A percentile compares a stretch with the other conserved stretches of the same genome.
These are phyloP conservation scores for Ictalurus furcatus DNA, from an alignment of 2,113 vertebrate species.

Conservation along the genomic window DNA sequence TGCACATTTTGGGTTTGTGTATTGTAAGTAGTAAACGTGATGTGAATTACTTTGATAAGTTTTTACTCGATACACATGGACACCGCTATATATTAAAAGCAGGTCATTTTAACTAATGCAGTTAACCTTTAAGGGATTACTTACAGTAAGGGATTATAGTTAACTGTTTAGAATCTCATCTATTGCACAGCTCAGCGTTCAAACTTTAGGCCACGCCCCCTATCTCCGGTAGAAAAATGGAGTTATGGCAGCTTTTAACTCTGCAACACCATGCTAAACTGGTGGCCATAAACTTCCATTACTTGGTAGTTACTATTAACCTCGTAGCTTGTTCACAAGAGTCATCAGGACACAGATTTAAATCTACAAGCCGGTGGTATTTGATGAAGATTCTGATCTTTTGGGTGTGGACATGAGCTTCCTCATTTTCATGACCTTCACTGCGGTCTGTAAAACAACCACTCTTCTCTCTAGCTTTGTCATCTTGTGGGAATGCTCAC, in stretches of 20 bases:
- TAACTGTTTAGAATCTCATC: background rate
- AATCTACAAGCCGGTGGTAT: background rate
- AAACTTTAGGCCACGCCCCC: background rate
- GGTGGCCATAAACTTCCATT: background rate
- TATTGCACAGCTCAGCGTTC: background rate
- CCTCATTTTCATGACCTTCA: constrained; percentile 34
- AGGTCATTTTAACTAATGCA: background rate
- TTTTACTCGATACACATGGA: background rate
- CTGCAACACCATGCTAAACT: background rate
- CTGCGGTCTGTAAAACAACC: constrained; percentile 42
- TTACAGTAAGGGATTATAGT: background rate
- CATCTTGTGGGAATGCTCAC: constrained; percentile 33
- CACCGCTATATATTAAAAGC: background rate
- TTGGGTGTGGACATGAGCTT: background rate
- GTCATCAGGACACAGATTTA: background rate
- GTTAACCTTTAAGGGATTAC: background rate
- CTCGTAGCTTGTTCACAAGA: background rate
- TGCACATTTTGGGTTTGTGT: background rate
- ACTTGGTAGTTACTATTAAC: background rate
- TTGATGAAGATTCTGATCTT: background rate
- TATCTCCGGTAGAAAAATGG: background rate
- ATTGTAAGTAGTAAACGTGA: background rate
- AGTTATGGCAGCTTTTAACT: background rate
- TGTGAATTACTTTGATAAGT: background rate
- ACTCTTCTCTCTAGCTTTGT: constrained; percentile 42